Conservation (phyloP, 2,888 invertebrate species). For the Agrilus biguttatus region DNA sequence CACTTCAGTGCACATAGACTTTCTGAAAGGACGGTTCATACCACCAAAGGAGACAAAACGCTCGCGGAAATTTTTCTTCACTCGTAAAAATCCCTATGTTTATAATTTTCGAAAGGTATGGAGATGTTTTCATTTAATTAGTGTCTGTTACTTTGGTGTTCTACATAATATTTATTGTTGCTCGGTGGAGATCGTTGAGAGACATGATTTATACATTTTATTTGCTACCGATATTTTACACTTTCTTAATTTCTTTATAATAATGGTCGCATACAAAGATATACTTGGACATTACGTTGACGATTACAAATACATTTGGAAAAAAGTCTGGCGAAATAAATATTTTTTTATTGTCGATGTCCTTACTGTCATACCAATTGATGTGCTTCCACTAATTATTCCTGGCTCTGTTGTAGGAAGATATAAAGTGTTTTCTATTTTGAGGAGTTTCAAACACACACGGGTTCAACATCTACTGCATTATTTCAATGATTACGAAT, state of each 20-base stretch:
- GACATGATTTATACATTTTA: constrained; percentile 4
- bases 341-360: constrained; percentile 4
- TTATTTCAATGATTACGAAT: constrained; percentile 1
- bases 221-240: constrained; percentile 8
- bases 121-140: constrained; percentile 4
- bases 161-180: constrained; percentile 8
- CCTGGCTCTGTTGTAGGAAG: background rate
- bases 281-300: constrained; percentile 5
- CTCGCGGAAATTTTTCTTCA: background rate
- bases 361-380: constrained; percentile 7
- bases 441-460: constrained; percentile 6
- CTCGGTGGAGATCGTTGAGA: constrained; percentile 2
- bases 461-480: constrained; percentile 5
- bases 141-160: constrained; percentile 8
- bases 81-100: background rate
- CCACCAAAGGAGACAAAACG: background rate
- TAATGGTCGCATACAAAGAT: constrained; percentile 7
- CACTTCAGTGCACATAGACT: constrained; percentile 3
- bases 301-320: constrained; percentile 4
- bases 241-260: constrained; percentile 5
- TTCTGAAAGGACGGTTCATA: background rate
- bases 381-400: constrained; percentile 6
- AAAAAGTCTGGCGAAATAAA: background rate
- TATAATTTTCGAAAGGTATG: constrained; percentile 4
- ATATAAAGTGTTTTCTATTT: constrained; percentile 1